Percentiles rank a stretch among this genome's conserved stretches.
Evolutionary conservation across 2,797 vertebrate species (phyloP).

Genomic region (Tokudaia muenninki): DNA sequence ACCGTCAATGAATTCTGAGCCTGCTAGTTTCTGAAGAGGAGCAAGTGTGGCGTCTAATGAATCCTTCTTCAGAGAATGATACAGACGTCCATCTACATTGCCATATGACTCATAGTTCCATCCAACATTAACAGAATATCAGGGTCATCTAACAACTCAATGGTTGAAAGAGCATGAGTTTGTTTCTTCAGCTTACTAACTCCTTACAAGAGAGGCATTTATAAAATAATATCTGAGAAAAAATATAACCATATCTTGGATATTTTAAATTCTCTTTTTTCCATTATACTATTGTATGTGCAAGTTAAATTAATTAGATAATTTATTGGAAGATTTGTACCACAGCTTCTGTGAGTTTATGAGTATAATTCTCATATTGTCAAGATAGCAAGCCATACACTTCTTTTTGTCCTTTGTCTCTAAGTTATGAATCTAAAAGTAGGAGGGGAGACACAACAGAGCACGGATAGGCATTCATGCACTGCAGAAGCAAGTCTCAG

Average conservation of each 20-base stretch:
- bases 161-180: neutral
- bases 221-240: neutral
- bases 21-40: neutral
- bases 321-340: neutral
- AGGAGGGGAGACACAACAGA: neutral
- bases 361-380: neutral
- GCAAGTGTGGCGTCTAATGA: neutral
- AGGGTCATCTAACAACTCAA: neutral
- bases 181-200: neutral
- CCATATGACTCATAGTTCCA: neutral
- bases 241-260: neutral
- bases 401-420: neutral
- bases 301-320: neutral
- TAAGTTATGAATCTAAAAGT: neutral
- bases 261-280: neutral
- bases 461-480: neutral
- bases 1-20: neutral
- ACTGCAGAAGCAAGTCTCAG: neutral
- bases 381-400: neutral
- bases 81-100: neutral
- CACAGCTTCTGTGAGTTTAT: neutral
- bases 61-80: neutral
- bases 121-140: neutral
- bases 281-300: neutral
- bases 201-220: neutral